A percentile compares a stretch with the other conserved stretches of the same genome.
Evolutionary conservation across 2,113 vertebrate species (phyloP).

Genomic region (Jaculus jaculus): DNA sequence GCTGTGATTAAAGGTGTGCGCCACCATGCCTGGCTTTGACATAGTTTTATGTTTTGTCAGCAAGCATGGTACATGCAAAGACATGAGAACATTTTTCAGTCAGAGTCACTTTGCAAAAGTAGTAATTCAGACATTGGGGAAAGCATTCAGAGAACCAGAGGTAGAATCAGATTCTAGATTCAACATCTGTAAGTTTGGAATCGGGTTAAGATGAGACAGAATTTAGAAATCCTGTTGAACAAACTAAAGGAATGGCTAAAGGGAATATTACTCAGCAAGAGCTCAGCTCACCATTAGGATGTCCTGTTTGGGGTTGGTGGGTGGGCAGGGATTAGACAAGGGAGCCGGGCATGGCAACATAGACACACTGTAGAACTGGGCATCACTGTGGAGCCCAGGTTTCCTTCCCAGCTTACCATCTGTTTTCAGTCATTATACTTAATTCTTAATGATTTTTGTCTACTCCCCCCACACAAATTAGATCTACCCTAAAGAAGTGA

Average conservation of each 20-base stretch:
- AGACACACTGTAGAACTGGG: not conserved
- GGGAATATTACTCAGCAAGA: not conserved
- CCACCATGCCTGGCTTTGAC: no score
- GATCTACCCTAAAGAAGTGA: not conserved
- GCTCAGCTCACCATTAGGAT: no score
- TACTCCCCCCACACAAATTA: not conserved
- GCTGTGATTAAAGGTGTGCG: no score
- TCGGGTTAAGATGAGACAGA: not conserved
- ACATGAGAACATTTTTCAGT: conserved; percentile 5
- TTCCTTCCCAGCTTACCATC: not conserved
- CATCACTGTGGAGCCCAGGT: not conserved
- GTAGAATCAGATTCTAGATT: conserved; percentile 14
- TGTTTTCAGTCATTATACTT: not conserved
- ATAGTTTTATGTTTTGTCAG: not conserved
- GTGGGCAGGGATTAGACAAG: not conserved
- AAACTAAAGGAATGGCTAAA: not conserved
- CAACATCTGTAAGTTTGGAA: not conserved
- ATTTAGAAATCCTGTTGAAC: not conserved
- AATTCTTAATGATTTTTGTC: not conserved
- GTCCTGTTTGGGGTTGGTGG: not conserved
- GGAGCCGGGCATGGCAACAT: not conserved
- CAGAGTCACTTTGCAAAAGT: not conserved
- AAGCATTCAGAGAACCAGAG: not conserved
- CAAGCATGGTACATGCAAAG: not conserved
- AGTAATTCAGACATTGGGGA: not conserved